These are phyloP conservation scores for Octodon degus DNA, from an alignment of 2,113 vertebrate genomes.

Conservation along the genomic window DNA sequence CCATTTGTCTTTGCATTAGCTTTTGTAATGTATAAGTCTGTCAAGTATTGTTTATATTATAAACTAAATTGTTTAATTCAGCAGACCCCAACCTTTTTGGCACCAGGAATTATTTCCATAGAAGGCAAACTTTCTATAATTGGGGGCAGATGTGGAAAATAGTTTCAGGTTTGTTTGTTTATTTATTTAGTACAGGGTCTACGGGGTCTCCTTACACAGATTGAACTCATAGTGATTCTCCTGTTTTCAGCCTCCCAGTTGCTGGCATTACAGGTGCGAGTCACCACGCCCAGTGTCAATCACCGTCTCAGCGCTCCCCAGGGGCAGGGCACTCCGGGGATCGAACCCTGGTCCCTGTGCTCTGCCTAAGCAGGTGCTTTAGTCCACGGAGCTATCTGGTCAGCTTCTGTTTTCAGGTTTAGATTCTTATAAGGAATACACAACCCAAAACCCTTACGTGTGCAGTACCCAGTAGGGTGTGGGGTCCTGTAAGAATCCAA, in stretches of 20 bases:
- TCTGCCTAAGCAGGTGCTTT: too few species aligned
- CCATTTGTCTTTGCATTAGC: neutral
- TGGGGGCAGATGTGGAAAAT: neutral
- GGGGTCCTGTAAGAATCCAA: neutral
- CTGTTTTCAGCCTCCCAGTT: too few species aligned
- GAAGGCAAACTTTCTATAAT: neutral
- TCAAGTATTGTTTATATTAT: neutral
- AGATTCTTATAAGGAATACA: neutral
- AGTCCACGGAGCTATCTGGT: too few species aligned
- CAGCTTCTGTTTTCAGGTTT: neutral
- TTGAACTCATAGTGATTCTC: too few species aligned
- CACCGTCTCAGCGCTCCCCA: too few species aligned
- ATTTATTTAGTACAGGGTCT: too few species aligned
- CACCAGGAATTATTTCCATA: neutral
- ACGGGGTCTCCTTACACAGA: too few species aligned
- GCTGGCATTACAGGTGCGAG: too few species aligned
- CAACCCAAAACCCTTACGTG: neutral
- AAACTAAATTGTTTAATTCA: conserved; percentile 1
- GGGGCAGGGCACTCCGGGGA: too few species aligned
- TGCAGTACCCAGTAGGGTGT: neutral
- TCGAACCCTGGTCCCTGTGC: too few species aligned
- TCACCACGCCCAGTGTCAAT: too few species aligned
- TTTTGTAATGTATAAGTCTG: neutral
- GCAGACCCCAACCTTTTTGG: neutral
- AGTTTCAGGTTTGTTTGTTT: neutral